A percentile compares a stretch with the other conserved stretches of the same genome.
phyloP scores from a whole-genome alignment of 2,888 invertebrate genomes.

The Tenodera sinensis region DNA sequence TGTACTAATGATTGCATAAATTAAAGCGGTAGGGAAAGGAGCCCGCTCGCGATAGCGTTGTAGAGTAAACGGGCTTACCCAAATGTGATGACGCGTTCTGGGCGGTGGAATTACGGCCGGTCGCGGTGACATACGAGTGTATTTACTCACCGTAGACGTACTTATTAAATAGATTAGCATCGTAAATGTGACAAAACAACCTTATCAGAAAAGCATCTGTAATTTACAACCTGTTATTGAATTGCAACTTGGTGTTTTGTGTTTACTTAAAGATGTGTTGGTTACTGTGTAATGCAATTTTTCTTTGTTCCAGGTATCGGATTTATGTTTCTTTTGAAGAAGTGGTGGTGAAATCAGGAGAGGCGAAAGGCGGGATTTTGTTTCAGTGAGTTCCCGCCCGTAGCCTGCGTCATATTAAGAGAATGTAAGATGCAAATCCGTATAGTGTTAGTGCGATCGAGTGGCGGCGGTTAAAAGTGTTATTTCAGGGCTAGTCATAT shows the following conservation, averaged over 20 bases:
- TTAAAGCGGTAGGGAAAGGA: conserved; percentile 18
- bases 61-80: conserved; percentile 24
- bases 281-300: not conserved
- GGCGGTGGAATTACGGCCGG: conserved; percentile 20
- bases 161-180: not conserved
- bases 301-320: conserved; percentile 8
- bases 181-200: too few relatives aligned
- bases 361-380: conserved; percentile 28
- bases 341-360: conserved; percentile 12
- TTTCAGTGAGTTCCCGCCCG: conserved; percentile 24
- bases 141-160: conserved; percentile 5
- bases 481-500: not conserved
- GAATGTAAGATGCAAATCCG: conserved; percentile 17
- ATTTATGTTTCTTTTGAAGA: not conserved
- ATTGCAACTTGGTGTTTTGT: not conserved
- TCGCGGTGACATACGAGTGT: conserved; percentile 19
- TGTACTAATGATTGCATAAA: not conserved
- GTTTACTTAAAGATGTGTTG: not conserved
- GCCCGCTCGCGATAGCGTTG: conserved; percentile 9
- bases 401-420: conserved; percentile 16
- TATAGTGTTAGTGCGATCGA: not conserved
- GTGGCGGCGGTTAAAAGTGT: not conserved
- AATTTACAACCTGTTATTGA: not conserved
- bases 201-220: not conserved
- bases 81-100: conserved; percentile 28